Evolutionary conservation across 2,888 invertebrate genomes (phyloP).

Genomic region (Anarsia innoxiella): DNA sequence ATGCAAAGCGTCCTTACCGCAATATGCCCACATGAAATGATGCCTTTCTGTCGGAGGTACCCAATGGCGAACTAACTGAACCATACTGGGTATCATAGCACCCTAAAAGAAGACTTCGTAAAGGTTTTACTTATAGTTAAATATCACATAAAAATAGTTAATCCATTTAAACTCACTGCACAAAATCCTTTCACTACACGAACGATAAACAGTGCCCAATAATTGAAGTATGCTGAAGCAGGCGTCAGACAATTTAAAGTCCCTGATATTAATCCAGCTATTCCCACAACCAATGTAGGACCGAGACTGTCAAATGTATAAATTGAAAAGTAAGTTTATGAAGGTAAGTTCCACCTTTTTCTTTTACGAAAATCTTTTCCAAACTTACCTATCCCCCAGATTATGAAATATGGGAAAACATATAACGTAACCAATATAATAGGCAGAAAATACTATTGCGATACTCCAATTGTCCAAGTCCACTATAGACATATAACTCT

Average conservation of each 20-base stretch:
- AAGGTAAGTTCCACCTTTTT: not conserved
- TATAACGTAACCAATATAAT: slow-evolving; percentile 60
- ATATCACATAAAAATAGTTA: too few relatives aligned
- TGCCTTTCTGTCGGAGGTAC: slow-evolving; percentile 64
- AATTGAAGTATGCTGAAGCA: slow-evolving; percentile 47
- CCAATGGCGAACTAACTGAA: slow-evolving; percentile 61
- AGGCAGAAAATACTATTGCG: slow-evolving; percentile 52
- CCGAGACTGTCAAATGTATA: slow-evolving; percentile 37
- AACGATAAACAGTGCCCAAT: slow-evolving; percentile 51
- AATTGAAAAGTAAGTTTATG: not conserved
- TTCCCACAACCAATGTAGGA: slow-evolving; percentile 59
- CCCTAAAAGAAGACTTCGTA: slow-evolving; percentile 49
- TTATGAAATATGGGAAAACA: slow-evolving; percentile 67
- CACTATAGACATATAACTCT: not conserved
- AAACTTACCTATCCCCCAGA: slow-evolving; percentile 54
- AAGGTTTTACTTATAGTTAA: too few relatives aligned
- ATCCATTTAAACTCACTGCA: slow-evolving; percentile 53
- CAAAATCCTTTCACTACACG: slow-evolving; percentile 55
- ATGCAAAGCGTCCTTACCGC: slow-evolving; percentile 50
- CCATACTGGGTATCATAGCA: slow-evolving; percentile 67
- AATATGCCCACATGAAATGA: slow-evolving; percentile 68
- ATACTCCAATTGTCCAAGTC: slow-evolving; percentile 18
- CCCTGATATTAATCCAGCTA: slow-evolving; percentile 51
- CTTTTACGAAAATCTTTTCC: too few relatives aligned
- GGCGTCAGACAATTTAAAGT: slow-evolving; percentile 53